Evolutionary conservation across 2,888 invertebrate species (phyloP).

Genomic region (Dasysyrphus albostriatus): DNA sequence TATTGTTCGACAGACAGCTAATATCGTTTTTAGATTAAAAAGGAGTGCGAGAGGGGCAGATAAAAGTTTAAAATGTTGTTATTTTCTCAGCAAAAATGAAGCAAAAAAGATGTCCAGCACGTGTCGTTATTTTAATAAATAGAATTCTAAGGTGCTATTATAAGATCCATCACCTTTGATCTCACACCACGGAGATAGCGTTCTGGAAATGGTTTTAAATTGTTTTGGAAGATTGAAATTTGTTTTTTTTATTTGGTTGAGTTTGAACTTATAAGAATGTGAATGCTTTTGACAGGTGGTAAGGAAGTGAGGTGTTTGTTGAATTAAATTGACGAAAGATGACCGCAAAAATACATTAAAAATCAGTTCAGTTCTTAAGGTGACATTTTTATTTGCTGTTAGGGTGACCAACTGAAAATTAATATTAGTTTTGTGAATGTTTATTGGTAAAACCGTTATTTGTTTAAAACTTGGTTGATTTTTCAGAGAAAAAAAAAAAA

Average conservation of each 20-base stretch:
- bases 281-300: conserved; percentile 58
- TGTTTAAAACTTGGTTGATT: too few species aligned
- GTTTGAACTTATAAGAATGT: conserved; percentile 31
- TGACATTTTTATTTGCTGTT: background rate
- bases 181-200: conserved; percentile 7
- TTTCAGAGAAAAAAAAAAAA: too few species aligned
- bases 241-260: background rate
- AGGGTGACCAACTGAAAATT: conserved; percentile 15
- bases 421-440: too few species aligned
- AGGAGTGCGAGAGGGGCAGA: background rate
- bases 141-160: conserved; percentile 57
- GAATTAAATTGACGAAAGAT: conserved; percentile 56
- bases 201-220: conserved; percentile 33
- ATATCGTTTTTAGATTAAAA: conserved; percentile 34
- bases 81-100: conserved; percentile 28
- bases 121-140: conserved; percentile 65
- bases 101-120: conserved; percentile 67
- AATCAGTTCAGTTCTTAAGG: conserved; percentile 34
- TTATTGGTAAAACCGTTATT: too few species aligned
- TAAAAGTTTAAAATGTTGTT: conserved; percentile 71
- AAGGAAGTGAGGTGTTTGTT: conserved; percentile 14
- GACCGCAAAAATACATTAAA: conserved; percentile 56
- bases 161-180: conserved; percentile 60
- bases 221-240: conserved; percentile 37
- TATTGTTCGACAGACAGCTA: conserved; percentile 72